Base-by-base conservation (phyloP, 1,140 invertebrate genomes). In the Muscidifurax raptorellus region DNA sequence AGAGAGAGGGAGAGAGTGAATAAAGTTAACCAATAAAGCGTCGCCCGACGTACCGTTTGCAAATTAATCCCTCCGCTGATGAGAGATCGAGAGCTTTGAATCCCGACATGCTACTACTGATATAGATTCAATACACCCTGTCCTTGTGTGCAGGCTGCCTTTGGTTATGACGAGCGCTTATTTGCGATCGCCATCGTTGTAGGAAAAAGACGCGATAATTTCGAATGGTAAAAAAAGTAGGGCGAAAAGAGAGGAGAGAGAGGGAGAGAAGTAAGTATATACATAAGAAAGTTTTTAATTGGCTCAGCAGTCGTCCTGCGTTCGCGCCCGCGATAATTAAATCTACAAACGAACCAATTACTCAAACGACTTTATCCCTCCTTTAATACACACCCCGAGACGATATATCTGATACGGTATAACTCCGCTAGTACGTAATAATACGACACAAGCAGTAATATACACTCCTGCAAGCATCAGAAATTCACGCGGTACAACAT, bases 21-120 rank as follows among this genome's bases (percentile, higher is more conserved):
- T 59, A 59, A 72, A 81, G 18, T 81, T 72, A n/a, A 36, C 15
- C 67, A 15, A 72, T 81, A 81, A 80, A 80, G 40, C 40, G 40
- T 40, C 22, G 44, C 15, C 15, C 4, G 12, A 5, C 44, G 44
- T n/a, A 47, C 15, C 44, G 52, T 59, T 59, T 7, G 52, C 22
- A 18, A 59, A 59, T 59, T n/a, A 59, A 59, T 59, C 52, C 18
- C 18, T n/a, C 52, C 52, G 36, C 2, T 15, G 36, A 59, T 59
- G 1, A 22, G 4, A 6, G 52, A 22, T 59, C 52, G 52, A 52
- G 52, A 52, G 52, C 52, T 59, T 22, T 22, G 15, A 52, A 4
- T 18, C 0, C 52, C 18, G 52, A 59, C 6, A 22, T 59, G 36
- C 36, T 40, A 10, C 7, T 40, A 40, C 36, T 40, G 36, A 6